phyloP scores from a whole-genome alignment of 37 sponge, comb jelly and placozoan species.

The Beroe ovata region DNA sequence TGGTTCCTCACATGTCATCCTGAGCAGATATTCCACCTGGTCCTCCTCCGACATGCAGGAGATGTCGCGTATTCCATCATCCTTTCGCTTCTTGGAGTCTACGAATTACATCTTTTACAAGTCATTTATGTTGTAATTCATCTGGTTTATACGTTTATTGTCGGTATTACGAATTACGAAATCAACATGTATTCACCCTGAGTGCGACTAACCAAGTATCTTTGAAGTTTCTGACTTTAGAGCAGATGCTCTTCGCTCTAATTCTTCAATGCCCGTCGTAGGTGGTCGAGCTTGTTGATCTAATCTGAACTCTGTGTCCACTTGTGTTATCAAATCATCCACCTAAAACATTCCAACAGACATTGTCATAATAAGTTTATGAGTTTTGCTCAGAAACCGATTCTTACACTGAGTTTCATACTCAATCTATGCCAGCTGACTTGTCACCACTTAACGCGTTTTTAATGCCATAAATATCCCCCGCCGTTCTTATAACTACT shows the following conservation, averaged over 20 bases:
- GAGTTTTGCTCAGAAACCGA: too few species aligned
- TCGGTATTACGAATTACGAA: too few species aligned
- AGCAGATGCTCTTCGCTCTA: slow-evolving; percentile 26
- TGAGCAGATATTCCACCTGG: slow-evolving; percentile 45
- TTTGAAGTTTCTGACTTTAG: slow-evolving; percentile 12
- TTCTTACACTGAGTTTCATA: too few species aligned
- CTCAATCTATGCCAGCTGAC: too few species aligned
- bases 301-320: slow-evolving; percentile 5
- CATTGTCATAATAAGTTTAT: too few species aligned
- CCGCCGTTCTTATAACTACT: neutral
- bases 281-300: neutral
- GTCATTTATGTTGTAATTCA: too few species aligned
- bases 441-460: neutral
- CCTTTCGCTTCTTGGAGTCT: too few species aligned
- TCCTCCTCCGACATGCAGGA: slow-evolving; percentile 34
- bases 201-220: neutral
- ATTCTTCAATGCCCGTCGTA: slow-evolving; percentile 24
- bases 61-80: neutral
- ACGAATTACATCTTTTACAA: too few species aligned
- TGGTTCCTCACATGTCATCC: slow-evolving; percentile 18
- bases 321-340: slow-evolving; percentile 38
- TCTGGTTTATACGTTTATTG: too few species aligned
- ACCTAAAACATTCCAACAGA: too few species aligned
- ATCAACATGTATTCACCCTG: too few species aligned
- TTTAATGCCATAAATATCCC: neutral